A percentile compares a stretch with the other conserved stretches of the same genome.
These are phyloP conservation scores for Platycercus adscitus DNA, from an alignment of 2,113 vertebrate genomes.

Conservation along the genomic window DNA sequence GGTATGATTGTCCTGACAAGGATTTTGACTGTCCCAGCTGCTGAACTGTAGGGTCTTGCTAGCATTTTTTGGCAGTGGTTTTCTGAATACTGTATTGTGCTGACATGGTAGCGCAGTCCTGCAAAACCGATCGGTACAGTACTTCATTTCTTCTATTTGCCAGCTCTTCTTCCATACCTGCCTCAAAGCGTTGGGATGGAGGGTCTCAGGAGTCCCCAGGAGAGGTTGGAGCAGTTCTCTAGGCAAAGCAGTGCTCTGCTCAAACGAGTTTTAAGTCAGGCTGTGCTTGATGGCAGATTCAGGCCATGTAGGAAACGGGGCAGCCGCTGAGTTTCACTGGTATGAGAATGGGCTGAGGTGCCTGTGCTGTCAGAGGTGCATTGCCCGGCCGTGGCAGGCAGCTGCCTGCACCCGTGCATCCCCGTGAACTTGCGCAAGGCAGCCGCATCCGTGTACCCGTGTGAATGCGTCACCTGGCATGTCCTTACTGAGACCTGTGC, in stretches of 20 bases:
- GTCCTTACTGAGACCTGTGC: background rate
- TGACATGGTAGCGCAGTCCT: background rate
- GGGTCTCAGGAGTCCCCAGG: rapidly evolving
- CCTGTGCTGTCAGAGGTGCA: rapidly evolving
- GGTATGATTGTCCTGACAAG: background rate
- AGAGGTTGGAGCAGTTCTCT: background rate
- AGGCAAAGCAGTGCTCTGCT: background rate
- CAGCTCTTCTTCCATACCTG: background rate
- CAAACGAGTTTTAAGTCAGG: rapidly evolving
- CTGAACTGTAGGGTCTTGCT: background rate
- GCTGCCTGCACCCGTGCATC: background rate
- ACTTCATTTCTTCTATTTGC: rapidly evolving
- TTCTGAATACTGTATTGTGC: background rate
- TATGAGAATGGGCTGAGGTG: rapidly evolving
- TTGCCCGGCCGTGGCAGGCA: rapidly evolving
- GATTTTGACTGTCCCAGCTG: background rate
- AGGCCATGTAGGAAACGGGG: background rate
- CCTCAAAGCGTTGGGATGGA: rapidly evolving
- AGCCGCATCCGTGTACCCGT: rapidly evolving
- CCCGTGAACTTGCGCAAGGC: background rate
- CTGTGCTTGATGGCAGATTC: background rate
- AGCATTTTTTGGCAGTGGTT: background rate
- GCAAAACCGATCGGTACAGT: rapidly evolving
- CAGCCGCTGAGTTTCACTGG: rapidly evolving
- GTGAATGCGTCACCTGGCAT: background rate